Evolutionary conservation across 2,113 vertebrate genomes (phyloP), one percentile per base, ranked within the genome.

Genomic region (Varanus komodoensis): DNA sequence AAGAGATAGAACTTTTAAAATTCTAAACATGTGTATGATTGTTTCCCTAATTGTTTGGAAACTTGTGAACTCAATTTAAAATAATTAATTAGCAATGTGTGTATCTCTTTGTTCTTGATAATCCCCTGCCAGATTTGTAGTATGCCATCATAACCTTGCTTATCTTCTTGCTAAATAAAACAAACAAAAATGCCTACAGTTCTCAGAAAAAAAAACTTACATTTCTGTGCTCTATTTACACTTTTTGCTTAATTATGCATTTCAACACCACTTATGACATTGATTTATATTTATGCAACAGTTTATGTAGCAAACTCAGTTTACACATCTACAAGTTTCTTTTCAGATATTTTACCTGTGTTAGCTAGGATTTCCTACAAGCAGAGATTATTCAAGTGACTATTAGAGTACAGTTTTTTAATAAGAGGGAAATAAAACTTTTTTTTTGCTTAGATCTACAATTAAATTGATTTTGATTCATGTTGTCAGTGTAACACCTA

Each of bases 401-500:
- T 75, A 57, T 92, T 61, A 78, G 27, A 3, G 2, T 87, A 82
- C 79, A 48, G 90, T 73, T 9, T 86, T 92, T 48, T 90, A 54
- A 91, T 54, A 82, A 61, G 67, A 91, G 48, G 89, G 52, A 54
- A 92, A 80, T 44, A 5, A 82, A 87, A 77, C 90, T 7, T 50
- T 6, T 34, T 91, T 71, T 87, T 67, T 95, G 38, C 89, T 50
- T 32, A 91, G 69, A 89, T 57, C 21, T 89, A 0, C n/a, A 57
- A 64, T 83, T 64, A 91, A 29, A 34, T 61, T 94, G 80, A 4
- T 88, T 93, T 93, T 93, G 52, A 44, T 91, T 92, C 81, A 80
- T 96, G 89, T 90, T 92, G 87, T 91, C 95, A 95, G 91, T 95
- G 27, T 94, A 83, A 80, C 4, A 48, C 89, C 71, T 92, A 3